Evolutionary conservation across 1,140 invertebrate genomes (phyloP), one percentile per base, ranked within the genome.

Genomic region (Chironomus tepperi): DNA sequence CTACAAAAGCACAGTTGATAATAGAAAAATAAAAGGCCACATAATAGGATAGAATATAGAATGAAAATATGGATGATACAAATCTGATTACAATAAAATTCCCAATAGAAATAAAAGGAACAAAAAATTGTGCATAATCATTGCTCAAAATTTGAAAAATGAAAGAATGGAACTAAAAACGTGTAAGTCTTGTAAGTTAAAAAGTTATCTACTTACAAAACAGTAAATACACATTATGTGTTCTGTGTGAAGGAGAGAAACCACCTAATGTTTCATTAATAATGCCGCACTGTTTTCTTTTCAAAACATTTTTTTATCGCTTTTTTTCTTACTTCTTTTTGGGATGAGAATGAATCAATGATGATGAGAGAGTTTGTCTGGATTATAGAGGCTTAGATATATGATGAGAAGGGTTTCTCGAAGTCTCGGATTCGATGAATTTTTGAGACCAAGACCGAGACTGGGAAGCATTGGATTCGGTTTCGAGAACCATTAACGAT

Each of bases 111-210:
- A 12, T 57, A 57, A 57, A 12, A n/a, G 47, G n/a, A n/a, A n/a
- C n/a, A n/a, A n/a, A 12, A 57, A 57, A 57, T 57, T 57, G 47
- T 57, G 47, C 47, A 57, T n/a, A 57, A 57, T 57, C 47, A 57
- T 57, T 57, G 47, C 47, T 57, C 47, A n/a, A 57, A 57, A 57
- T 57, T 57, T 57, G 47, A 57, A 57, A 57, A 57, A 57, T 57
- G 47, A 57, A 57, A 7, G n/a, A n/a, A 57, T n/a, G n/a, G n/a
- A n/a, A n/a, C n/a, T n/a, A 57, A 57, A 57, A 34, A 34, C 24
- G 24, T 34, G 24, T 34, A 34, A 34, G 24, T 34, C 24, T 34
- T 34, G 24, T 34, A 34, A 34, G 24, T 34, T 34, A 57, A 57
- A 57, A 57, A 57, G 10, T 12, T 57, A 57, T 57, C 1, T 10